Evolutionary conservation across 1,140 invertebrate species (phyloP).

Genomic region (Thaumatotibia leucotreta): DNA sequence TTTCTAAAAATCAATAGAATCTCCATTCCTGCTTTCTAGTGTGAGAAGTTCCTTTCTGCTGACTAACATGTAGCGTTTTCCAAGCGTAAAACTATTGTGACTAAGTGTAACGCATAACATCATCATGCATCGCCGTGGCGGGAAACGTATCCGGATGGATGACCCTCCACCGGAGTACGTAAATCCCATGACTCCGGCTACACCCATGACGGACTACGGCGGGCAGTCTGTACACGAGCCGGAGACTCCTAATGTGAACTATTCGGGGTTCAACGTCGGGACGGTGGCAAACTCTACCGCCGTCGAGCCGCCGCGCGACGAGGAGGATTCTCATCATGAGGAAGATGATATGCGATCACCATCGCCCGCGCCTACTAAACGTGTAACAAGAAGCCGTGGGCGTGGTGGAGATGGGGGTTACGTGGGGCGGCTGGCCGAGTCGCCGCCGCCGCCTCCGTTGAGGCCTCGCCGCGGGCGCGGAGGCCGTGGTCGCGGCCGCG

Average conservation of each 20-base stretch:
- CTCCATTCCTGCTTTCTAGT: background rate
- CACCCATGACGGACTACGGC: slow-evolving; percentile 68
- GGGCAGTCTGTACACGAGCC: slow-evolving; percentile 69
- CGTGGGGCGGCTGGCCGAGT: slow-evolving; percentile 56
- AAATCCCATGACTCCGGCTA: slow-evolving; percentile 86
- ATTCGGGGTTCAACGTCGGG: slow-evolving; percentile 58
- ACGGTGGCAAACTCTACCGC: slow-evolving; percentile 47
- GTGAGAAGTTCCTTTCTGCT: background rate
- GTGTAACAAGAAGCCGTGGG: slow-evolving; percentile 69
- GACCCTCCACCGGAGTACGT: slow-evolving; percentile 92
- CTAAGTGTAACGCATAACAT: background rate
- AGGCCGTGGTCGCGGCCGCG: slow-evolving; percentile 48
- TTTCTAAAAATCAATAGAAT: slow-evolving; percentile 1
- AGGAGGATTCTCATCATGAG: slow-evolving; percentile 44
- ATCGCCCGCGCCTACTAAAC: slow-evolving; percentile 64
- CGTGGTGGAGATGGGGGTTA: slow-evolving; percentile 58
- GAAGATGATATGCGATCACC: slow-evolving; percentile 58
- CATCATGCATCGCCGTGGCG: slow-evolving; percentile 87
- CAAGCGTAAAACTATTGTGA: background rate
- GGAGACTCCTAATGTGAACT: slow-evolving; percentile 51
- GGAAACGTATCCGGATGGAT: slow-evolving; percentile 93
- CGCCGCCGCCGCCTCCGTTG: slow-evolving; percentile 53
- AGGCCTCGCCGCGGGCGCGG: slow-evolving; percentile 46
- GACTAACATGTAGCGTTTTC: background rate
- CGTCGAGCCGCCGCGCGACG: slow-evolving; percentile 42